Base-by-base conservation (phyloP, 2,888 invertebrate species). In the Leptopterna dolabrata region DNA sequence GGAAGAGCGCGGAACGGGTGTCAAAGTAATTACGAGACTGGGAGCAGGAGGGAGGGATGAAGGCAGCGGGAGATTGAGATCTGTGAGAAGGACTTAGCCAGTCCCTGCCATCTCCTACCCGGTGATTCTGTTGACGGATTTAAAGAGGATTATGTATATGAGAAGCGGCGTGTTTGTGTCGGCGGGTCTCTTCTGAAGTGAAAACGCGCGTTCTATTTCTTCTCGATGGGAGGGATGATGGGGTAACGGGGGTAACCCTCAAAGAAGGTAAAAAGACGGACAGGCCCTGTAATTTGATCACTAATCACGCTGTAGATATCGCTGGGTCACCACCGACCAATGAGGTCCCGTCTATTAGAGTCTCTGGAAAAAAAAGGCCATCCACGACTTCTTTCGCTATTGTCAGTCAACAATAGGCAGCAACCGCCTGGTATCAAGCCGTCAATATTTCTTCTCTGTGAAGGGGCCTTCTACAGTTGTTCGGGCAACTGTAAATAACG, bases 221-320 rank as follows among this genome's bases (percentile, higher is more conserved):
- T 78, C 78, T 43, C 41, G 24, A n/a, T 27, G 45, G 47, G 16
- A 43, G 76, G 76, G 76, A n/a, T 24, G 27, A 43, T 3, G 30
- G 30, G 55, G 30, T 55, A 30, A 51, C 51, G 55, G 81, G 81
- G 55, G 55, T 55, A 51, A 55, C 47, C 51, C 51, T 30, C 45
- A 29, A 45, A 63, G 83, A 83, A 47, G 83, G 70, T 43, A 83
- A 63, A 41, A 29, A 70, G 41, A 70, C 85, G 85, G 85, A 85
- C 85, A 85, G 85, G 85, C 45, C 85, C 85, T 85, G 85, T 85
- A 85, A 85, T 85, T 85, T 85, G 85, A 85, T 85, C 85, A 85
- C 85, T 85, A 85, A 85, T 85, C 85, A 85, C 85, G 29, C 76
- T 29, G 85, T 51, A 36, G 85, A 85, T 85, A 85, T 85, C 85